Evolutionary conservation across 2,797 vertebrate genomes (phyloP).

Genomic region (Betta splendens): DNA sequence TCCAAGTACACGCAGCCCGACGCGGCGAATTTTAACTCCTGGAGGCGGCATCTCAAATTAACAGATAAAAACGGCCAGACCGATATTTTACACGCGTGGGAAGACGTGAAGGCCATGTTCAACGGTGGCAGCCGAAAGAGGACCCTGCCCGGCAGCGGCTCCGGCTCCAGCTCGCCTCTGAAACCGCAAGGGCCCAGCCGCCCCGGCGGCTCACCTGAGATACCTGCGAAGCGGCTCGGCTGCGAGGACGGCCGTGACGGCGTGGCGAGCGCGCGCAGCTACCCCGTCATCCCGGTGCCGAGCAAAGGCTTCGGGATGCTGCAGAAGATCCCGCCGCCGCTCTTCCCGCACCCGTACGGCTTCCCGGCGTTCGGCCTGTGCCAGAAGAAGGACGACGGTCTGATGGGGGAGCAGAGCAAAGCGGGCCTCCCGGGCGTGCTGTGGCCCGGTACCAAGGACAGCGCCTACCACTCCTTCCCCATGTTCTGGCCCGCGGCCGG

Average conservation of each 20-base stretch:
- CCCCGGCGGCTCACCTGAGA: conserved; percentile 70
- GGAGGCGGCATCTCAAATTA: conserved; percentile 90
- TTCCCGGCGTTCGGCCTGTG: conserved; percentile 94
- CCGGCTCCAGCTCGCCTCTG: conserved; percentile 61
- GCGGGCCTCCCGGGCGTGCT: conserved; percentile 86
- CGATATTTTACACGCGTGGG: conserved; percentile 92
- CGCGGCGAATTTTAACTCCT: conserved; percentile 92
- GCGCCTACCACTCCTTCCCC: conserved; percentile 91
- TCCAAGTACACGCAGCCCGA: conserved; percentile 94
- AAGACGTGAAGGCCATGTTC: conserved; percentile 99
- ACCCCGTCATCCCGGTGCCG: conserved; percentile 95
- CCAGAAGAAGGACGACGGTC: conserved; percentile 90
- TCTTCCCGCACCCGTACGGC: conserved; percentile 94
- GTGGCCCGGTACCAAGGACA: conserved; percentile 88
- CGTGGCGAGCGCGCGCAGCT: conserved; percentile 86
- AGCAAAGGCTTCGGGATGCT: conserved; percentile 95
- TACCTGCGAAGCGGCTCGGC: conserved; percentile 78
- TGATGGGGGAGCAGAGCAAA: conserved; percentile 81
- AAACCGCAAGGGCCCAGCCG: conserved; percentile 70
- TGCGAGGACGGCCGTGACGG: conserved; percentile 77
- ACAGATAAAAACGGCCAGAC: conserved; percentile 83
- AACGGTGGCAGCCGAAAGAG: conserved; percentile 95
- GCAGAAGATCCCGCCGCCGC: conserved; percentile 93
- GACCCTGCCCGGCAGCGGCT: conserved; percentile 85
- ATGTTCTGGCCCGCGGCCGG: conserved; percentile 95